These are phyloP conservation scores for Lutjanus campechanus DNA, from an alignment of 2,797 vertebrate genomes.

Conservation along the genomic window DNA sequence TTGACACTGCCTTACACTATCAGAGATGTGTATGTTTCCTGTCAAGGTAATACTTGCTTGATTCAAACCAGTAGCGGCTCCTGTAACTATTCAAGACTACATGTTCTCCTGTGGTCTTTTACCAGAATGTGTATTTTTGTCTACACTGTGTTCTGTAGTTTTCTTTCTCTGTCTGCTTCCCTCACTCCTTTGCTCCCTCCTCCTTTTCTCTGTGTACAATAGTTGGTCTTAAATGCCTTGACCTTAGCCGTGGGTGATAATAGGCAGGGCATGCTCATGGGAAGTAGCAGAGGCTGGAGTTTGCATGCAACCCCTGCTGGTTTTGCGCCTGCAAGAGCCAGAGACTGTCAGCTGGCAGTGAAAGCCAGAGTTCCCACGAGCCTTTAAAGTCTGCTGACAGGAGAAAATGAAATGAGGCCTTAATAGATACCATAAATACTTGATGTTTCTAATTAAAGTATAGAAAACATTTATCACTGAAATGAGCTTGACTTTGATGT, in stretches of 20 bases:
- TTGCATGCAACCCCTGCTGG: constrained; percentile 33
- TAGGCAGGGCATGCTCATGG: constrained; percentile 29
- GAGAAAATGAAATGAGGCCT: constrained; percentile 1
- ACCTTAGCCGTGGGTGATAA: constrained; percentile 46
- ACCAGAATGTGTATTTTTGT: constrained; percentile 11
- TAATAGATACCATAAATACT: background rate
- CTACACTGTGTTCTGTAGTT: constrained; percentile 12
- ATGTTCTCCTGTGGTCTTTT: constrained; percentile 6
- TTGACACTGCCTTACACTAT: background rate
- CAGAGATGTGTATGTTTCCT: background rate
- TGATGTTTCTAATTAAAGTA: constrained; percentile 4
- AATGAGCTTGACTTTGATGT: constrained; percentile 12
- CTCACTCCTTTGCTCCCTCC: background rate
- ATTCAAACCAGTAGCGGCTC: constrained; percentile 20
- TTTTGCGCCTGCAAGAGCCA: constrained; percentile 24
- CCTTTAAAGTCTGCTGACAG: constrained; percentile 15
- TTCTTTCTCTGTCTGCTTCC: constrained; percentile 5
- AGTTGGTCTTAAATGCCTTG: constrained; percentile 46
- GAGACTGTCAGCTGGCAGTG: constrained; percentile 19
- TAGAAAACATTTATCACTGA: constrained; percentile 2
- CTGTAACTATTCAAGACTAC: background rate
- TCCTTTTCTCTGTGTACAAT: constrained; percentile 34
- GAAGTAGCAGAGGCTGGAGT: constrained; percentile 36
- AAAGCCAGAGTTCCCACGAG: constrained; percentile 27
- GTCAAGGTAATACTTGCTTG: background rate